Conservation (phyloP, 1,140 invertebrate genomes). For the Camponotus floridanus region DNA sequence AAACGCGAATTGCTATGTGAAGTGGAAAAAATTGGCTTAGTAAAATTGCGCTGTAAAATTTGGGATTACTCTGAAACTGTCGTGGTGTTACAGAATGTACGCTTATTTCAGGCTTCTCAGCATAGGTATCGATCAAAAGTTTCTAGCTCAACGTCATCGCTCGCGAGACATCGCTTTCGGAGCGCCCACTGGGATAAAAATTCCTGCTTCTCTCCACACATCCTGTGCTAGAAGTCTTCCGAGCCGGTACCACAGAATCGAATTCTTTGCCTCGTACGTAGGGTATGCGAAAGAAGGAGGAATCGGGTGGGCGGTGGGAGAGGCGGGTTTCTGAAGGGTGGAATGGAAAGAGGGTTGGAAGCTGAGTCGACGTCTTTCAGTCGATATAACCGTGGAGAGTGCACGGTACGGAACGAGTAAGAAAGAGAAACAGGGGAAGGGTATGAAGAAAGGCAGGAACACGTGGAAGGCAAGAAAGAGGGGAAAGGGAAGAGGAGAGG, state of each 20-base stretch:
- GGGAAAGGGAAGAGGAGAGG: neutral
- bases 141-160: slow-evolving; percentile 54
- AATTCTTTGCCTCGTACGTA: slow-evolving; percentile 76
- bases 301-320: slow-evolving; percentile 11
- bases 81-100: neutral
- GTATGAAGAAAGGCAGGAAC: slow-evolving; percentile 38
- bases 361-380: slow-evolving; percentile 84
- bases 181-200: slow-evolving; percentile 69
- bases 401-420: slow-evolving; percentile 50
- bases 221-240: slow-evolving; percentile 63
- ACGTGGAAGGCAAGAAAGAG: slow-evolving; percentile 14
- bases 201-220: slow-evolving; percentile 60
- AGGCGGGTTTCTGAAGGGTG: slow-evolving; percentile 68
- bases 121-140: slow-evolving; percentile 40
- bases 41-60: neutral
- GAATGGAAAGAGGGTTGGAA: slow-evolving; percentile 78
- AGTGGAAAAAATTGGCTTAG: neutral
- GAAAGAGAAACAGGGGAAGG: slow-evolving; percentile 58
- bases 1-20: neutral
- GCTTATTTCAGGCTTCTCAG: slow-evolving; percentile 6
- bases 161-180: slow-evolving; percentile 51
- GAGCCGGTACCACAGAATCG: slow-evolving; percentile 75
- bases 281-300: slow-evolving; percentile 51
- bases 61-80: neutral
- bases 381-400: slow-evolving; percentile 70